phyloP scores from a whole-genome alignment of 2,113 vertebrate species.

The Rhinogobius similis region DNA sequence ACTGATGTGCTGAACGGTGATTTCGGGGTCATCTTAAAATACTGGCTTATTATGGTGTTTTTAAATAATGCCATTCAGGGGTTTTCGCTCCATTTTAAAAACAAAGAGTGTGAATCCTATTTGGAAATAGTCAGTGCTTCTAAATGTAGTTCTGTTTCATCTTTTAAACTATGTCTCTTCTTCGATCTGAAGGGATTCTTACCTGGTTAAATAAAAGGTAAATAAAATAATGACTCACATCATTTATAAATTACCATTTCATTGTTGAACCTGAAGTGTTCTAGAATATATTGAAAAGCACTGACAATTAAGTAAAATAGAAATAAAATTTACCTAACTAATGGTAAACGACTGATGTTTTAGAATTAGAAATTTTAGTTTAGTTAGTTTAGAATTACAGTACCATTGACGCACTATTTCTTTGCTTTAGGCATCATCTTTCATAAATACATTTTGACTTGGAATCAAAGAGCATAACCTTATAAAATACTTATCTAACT shows the following conservation, averaged over 20 bases:
- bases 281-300: background rate
- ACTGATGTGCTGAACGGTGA: background rate
- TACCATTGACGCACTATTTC: background rate
- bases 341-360: background rate
- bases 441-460: background rate
- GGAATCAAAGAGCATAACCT: slow-evolving; percentile 1
- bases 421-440: background rate
- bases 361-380: too few species aligned
- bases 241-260: background rate
- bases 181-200: too few species aligned
- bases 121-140: too few species aligned
- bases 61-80: too few species aligned
- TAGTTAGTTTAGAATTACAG: background rate
- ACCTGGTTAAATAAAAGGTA: too few species aligned
- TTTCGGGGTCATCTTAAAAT: background rate
- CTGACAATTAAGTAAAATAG: background rate
- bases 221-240: background rate
- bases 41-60: too few species aligned
- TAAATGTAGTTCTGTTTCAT: too few species aligned
- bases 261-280: background rate
- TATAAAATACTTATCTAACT: background rate
- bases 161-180: too few species aligned
- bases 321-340: background rate
- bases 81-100: too few species aligned
- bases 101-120: too few species aligned